phyloP scores from a whole-genome alignment of 2,888 invertebrate genomes.

The Pseudococcus longispinus region DNA sequence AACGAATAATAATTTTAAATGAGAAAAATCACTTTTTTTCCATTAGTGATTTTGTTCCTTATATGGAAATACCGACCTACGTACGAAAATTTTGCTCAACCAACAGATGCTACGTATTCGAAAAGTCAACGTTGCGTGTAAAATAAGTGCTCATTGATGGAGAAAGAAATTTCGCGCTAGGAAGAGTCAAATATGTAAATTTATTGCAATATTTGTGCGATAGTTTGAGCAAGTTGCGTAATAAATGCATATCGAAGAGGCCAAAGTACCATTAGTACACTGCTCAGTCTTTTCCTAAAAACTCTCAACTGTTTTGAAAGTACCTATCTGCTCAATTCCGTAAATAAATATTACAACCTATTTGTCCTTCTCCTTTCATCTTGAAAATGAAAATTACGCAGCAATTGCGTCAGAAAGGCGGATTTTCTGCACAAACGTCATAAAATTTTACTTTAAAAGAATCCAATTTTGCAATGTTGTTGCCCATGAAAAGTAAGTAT shows the following conservation, averaged over 20 bases:
- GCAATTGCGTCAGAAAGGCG: no score
- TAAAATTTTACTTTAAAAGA: no score
- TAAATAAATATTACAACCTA: no score
- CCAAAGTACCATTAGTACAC: no score
- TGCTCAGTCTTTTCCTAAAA: no score
- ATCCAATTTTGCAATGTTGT: no score
- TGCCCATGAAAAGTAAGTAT: no score
- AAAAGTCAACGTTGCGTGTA: not conserved
- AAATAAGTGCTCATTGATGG: not conserved
- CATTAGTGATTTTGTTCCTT: constrained; percentile 2
- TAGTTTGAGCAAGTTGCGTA: not conserved
- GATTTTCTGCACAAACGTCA: no score
- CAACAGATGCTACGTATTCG: not conserved
- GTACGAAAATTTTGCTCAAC: not conserved
- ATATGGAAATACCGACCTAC: not conserved
- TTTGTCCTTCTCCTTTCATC: no score
- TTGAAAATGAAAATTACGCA: no score
- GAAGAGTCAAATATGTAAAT: not conserved
- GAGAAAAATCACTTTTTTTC: not conserved
- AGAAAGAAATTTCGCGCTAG: not conserved
- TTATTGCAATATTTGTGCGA: not conserved
- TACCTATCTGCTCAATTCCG: no score
- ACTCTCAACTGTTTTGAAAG: no score
- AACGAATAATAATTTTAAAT: constrained; percentile 1
- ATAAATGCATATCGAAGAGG: not conserved